Base-by-base conservation (phyloP, 53 echinoderm and acorn worm species). In the Crossaster papposus region DNA sequence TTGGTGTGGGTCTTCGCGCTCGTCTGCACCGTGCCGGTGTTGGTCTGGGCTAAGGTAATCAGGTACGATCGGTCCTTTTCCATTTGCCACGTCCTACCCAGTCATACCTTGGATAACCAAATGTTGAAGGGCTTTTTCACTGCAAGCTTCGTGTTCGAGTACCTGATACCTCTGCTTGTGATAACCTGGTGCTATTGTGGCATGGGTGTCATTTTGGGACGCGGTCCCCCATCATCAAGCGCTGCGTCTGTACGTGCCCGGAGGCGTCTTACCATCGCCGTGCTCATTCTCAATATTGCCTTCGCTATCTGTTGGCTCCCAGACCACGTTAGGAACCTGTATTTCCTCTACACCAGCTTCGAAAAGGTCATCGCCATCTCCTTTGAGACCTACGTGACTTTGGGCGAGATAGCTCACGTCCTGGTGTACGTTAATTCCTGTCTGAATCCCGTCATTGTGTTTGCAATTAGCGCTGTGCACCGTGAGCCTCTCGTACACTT, bases 281-380 rank as follows among this genome's bases (percentile, higher is more conserved):
- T 84, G 24, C 52, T 84, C 10, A 8, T 52, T 51, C 84, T 84
- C 38, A 71, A 51, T 23, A 36, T 72, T 11, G 26, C 72, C 31
- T 84, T 84, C 22, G 52, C 72, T 20, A 51, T 84, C 72, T 84
- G 84, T 31, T 84, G 72, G 84, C 51, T 84, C 18, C 84, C 84
- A 9, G 15, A 24, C 52, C 72, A 84, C 3, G 70, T 29, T 31
- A 31, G 72, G 14, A 22, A 30, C 31, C 12, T 84, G 29, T 18
- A 38, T 65, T 20, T 84, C 30, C 7, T 72, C 30, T 72, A 78
- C 78, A 28, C 22, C 7, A n/a, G n/a, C 12, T 11, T 51, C 4
- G 22, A 44, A 12, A 31, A 30, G n/a, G 28, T 51, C 4, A 14
- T 51, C 28, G 15, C 0, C 22, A 34, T 72, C 6, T 72, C 84